phyloP scores from a whole-genome alignment of 2,113 vertebrate species.

The Castor canadensis region DNA sequence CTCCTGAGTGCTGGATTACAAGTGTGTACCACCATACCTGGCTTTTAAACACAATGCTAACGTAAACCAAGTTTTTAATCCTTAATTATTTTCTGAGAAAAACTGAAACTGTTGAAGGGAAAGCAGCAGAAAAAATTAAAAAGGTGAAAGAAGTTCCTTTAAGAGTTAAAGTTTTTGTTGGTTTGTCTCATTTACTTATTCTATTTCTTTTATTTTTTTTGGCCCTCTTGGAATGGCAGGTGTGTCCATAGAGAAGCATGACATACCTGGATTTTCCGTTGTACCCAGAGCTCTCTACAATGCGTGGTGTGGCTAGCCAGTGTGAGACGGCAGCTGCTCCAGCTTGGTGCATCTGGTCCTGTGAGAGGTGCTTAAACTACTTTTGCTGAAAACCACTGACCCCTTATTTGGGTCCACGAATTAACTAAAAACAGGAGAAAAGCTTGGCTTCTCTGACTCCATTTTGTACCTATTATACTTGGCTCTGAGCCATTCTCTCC shows the following conservation, averaged over 20 bases:
- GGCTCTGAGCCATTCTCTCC: too few relatives aligned
- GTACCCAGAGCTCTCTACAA: too few relatives aligned
- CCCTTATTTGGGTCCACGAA: too few relatives aligned
- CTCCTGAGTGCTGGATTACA: too few relatives aligned
- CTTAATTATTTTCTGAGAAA: background rate
- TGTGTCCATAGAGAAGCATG: background rate
- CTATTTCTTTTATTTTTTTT: background rate
- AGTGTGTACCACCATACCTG: too few relatives aligned
- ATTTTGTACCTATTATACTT: too few relatives aligned
- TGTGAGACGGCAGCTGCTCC: background rate
- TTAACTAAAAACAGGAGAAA: too few relatives aligned
- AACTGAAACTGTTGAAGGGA: background rate
- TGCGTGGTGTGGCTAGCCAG: rapidly evolving
- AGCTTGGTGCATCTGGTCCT: too few relatives aligned
- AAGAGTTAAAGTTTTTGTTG: background rate
- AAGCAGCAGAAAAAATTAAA: background rate
- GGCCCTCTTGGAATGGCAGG: background rate
- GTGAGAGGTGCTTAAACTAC: too few relatives aligned
- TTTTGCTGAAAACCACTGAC: too few relatives aligned
- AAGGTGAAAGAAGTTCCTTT: background rate
- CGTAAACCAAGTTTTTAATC: background rate
- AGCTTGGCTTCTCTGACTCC: too few relatives aligned
- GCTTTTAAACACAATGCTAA: too few relatives aligned
- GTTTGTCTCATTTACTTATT: background rate
- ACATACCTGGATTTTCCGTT: background rate